phyloP scores from a whole-genome alignment of 2,797 vertebrate species.

The Gymnocypris eckloni region DNA sequence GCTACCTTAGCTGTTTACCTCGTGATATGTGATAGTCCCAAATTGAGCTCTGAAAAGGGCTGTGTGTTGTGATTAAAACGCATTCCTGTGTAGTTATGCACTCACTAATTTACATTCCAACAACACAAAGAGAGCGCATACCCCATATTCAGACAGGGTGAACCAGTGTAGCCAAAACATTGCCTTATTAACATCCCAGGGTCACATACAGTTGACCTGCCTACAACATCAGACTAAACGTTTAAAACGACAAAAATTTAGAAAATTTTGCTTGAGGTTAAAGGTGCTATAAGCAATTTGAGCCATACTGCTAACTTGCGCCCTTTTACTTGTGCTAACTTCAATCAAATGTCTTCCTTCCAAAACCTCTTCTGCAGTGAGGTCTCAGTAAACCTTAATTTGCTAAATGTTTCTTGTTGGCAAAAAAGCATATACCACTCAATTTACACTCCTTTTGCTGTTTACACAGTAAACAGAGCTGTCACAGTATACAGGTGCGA shows the following conservation, averaged over 20 bases:
- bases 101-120: slow-evolving; percentile 63
- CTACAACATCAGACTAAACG: background rate
- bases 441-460: background rate
- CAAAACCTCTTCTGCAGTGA: background rate
- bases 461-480: background rate
- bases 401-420: background rate
- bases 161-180: slow-evolving; percentile 21
- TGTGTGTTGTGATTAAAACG: slow-evolving; percentile 32
- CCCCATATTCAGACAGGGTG: slow-evolving; percentile 50
- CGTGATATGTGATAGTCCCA: slow-evolving; percentile 42
- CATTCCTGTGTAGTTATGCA: slow-evolving; percentile 62
- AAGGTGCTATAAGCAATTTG: background rate
- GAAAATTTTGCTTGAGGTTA: background rate
- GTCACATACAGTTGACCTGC: background rate
- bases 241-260: background rate
- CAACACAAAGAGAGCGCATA: slow-evolving; percentile 51
- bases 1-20: slow-evolving; percentile 54
- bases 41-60: slow-evolving; percentile 41
- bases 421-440: background rate
- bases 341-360: background rate
- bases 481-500: background rate
- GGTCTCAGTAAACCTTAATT: background rate
- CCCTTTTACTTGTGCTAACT: background rate
- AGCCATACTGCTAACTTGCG: background rate
- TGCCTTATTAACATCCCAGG: slow-evolving; percentile 19